Percentiles rank a stretch among this genome's conserved stretches.
Conservation (phyloP, 2,113 vertebrate species). For the Notothenia rossii region DNA sequence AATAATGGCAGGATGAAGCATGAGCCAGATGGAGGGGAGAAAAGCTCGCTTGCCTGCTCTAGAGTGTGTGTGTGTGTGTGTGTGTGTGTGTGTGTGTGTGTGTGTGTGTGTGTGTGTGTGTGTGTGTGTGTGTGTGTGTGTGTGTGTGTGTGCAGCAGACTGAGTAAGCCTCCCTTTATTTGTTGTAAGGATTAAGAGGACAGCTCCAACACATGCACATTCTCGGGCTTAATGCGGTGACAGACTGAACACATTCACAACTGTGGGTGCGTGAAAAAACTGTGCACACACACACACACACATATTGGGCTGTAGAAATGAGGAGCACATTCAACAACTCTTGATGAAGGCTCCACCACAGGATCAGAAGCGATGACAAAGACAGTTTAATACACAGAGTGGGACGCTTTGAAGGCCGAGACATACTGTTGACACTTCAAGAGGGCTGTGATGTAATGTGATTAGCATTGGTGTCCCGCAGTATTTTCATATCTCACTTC, state of each 20-base stretch:
- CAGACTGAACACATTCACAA: conserved; percentile 61
- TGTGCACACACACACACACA: not conserved
- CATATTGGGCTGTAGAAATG: conserved; percentile 49
- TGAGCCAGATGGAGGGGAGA: conserved; percentile 40
- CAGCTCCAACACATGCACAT: conserved; percentile 76
- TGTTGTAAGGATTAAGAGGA: conserved; percentile 77
- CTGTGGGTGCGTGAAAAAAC: not conserved
- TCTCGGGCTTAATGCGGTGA: conserved; percentile 69
- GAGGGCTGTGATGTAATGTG: conserved; percentile 5
- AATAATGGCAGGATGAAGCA: conserved; percentile 43
- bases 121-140: conserved; percentile 37
- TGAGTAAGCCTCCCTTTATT: conserved; percentile 80
- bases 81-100: conserved; percentile 41
- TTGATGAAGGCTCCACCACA: conserved; percentile 48
- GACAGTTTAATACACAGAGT: conserved; percentile 39
- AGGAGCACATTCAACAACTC: conserved; percentile 64
- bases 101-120: conserved; percentile 54
- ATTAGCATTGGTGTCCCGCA: conserved; percentile 40
- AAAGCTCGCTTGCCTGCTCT: conserved; percentile 14
- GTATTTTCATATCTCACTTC: conserved; percentile 25
- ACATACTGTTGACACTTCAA: conserved; percentile 45
- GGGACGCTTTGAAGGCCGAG: conserved; percentile 38
- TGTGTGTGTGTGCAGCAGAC: conserved; percentile 67
- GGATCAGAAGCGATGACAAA: conserved; percentile 50
- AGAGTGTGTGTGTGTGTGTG: conserved; percentile 50